These are phyloP conservation scores for Bothrops jararaca DNA, from an alignment of 2,113 vertebrate species.

Conservation along the genomic window DNA sequence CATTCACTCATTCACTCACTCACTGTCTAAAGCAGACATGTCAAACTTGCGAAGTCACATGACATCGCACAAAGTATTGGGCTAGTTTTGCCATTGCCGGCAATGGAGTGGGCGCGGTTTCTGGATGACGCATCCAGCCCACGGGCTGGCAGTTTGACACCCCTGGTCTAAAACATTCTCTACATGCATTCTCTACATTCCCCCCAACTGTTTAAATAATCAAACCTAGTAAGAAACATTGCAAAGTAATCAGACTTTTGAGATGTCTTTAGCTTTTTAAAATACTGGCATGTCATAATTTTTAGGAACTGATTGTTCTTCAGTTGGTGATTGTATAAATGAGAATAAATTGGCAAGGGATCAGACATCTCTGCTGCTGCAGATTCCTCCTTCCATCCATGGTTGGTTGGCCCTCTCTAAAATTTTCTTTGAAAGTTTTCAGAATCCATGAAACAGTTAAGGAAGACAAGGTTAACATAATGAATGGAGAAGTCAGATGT, in stretches of 20 bases:
- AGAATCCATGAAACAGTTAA: background rate
- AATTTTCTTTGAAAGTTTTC: background rate
- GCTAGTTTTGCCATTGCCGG: no score
- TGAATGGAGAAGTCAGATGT: background rate
- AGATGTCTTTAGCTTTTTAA: background rate
- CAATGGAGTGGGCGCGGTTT: no score
- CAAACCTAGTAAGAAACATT: background rate
- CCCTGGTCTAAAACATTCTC: background rate
- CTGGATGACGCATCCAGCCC: no score
- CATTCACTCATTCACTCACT: background rate
- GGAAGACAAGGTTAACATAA: background rate
- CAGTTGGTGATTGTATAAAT: background rate
- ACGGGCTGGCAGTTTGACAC: no score
- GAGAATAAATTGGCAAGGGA: background rate
- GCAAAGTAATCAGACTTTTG: background rate
- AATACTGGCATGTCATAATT: slow-evolving; percentile 3
- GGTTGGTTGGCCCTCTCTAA: background rate
- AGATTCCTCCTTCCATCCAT: background rate
- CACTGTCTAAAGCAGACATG: background rate
- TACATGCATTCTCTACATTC: background rate
- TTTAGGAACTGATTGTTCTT: background rate
- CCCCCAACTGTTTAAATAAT: background rate
- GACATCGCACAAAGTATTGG: no score
- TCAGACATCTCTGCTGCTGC: background rate
- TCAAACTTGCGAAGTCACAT: no score